Evolutionary conservation across 2,888 invertebrate genomes (phyloP), one percentile per base, ranked within the genome.

Genomic region (Eupithecia exiguata): DNA sequence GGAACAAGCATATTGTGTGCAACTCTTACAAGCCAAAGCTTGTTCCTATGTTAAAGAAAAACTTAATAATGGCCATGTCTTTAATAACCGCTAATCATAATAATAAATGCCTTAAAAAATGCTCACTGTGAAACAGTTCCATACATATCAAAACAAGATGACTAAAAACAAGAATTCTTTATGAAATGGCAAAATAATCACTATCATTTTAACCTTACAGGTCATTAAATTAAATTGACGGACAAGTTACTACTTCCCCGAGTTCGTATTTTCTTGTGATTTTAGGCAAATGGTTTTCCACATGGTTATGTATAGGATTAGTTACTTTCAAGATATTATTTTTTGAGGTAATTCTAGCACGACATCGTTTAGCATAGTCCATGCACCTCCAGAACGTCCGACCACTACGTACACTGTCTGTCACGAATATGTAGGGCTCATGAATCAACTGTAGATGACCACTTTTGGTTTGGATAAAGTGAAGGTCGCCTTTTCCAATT

Each of bases 301-400:
- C 62, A 74, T 94, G 94, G 77, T 94, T 94, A 77, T 94, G 94
- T 30, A 94, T 87, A 4, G 93, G 91, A 75, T 94, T 94, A n/a
- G 94, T 94, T 77, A 94, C 89, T 76, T 89, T 87, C 53, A 94
- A 80, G 12, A 93, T 83, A 80, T 94, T 94, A 81, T 94, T 92
- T 84, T 94, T 94, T 14, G 94, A 94, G 4, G 94, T 94, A 74
- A 94, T 94, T 75, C 94, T 87, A 14, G 94, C 94, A n/a, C 94
- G 89, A 82, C 94, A 94, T 65, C 93, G 88, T 80, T 91, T 93
- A 25, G 93, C 92, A 76, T 94, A 94, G 77, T 94, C 94, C 92
- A 94, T 93, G 80, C 95, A 95, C 66, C 94, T 86, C 95, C 95
- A 95, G 80, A 94, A 94, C 7, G 94, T 94, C 67, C 94, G 87